These are phyloP conservation scores for Sarotherodon lohbergeri DNA, from an alignment of 2,113 vertebrate species.

Conservation along the genomic window DNA sequence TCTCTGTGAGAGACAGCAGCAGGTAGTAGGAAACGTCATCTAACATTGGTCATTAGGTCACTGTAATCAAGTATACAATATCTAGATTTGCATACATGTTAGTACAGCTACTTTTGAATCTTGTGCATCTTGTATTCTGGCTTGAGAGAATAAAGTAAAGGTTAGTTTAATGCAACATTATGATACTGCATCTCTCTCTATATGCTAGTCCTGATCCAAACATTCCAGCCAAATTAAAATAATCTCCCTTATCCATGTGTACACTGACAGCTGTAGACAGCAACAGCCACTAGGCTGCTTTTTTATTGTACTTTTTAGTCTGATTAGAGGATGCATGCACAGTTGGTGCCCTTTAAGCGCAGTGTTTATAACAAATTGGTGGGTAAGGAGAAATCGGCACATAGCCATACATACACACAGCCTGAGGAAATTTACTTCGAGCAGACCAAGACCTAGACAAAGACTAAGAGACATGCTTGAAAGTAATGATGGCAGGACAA, in stretches of 20 bases:
- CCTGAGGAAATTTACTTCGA: neutral
- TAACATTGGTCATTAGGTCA: neutral
- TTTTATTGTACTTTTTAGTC: neutral
- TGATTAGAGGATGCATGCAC: neutral
- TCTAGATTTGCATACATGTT: neutral
- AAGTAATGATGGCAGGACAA: neutral
- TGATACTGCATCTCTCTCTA: neutral
- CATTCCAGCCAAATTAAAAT: neutral
- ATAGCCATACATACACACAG: neutral
- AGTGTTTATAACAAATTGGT: neutral
- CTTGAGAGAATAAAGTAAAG: neutral
- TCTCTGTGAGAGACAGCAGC: neutral
- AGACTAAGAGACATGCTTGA: neutral
- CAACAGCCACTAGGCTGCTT: neutral
- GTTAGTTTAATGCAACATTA: neutral
- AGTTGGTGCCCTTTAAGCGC: neutral
- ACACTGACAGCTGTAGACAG: neutral
- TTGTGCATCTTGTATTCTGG: neutral
- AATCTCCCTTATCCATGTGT: neutral
- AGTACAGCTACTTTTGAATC: neutral
- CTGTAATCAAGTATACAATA: neutral
- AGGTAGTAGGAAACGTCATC: neutral
- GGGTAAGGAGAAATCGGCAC: neutral
- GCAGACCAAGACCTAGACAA: neutral
- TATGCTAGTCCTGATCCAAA: neutral